phyloP scores from a whole-genome alignment of 2,113 vertebrate species.

The Leptobrachium ailaonicum region DNA sequence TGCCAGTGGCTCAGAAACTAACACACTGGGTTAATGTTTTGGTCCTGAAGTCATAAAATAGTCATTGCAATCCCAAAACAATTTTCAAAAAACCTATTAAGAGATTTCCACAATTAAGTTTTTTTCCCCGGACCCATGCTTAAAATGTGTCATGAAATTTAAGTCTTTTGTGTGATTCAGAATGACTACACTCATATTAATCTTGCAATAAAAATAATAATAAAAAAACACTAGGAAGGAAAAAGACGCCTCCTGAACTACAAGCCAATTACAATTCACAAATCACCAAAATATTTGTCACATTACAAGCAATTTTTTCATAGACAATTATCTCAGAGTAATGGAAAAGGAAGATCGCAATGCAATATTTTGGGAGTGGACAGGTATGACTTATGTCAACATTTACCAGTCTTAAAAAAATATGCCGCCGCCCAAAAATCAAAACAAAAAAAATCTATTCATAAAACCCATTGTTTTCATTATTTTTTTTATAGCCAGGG shows the following conservation, averaged over 20 bases:
- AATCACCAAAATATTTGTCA: slow-evolving; percentile 37
- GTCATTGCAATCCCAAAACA: background rate
- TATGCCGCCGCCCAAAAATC: slow-evolving; percentile 38
- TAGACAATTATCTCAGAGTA: slow-evolving; percentile 30
- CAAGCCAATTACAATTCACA: slow-evolving; percentile 35
- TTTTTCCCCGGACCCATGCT: background rate
- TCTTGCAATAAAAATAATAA: background rate
- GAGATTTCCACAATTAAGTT: background rate
- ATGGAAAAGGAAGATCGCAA: slow-evolving; percentile 10
- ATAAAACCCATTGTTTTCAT: slow-evolving; percentile 10
- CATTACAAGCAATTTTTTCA: slow-evolving; percentile 38
- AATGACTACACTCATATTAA: slow-evolving; percentile 8
- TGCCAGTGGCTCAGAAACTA: too few relatives aligned
- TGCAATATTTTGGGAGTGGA: slow-evolving; percentile 45
- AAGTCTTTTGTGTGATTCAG: slow-evolving; percentile 48
- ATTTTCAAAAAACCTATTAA: background rate
- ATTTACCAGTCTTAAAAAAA: slow-evolving; percentile 49
- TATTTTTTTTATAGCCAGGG: background rate
- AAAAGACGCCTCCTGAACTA: slow-evolving; percentile 29
- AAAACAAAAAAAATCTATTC: slow-evolving; percentile 40
- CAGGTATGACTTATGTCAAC: slow-evolving; percentile 46
- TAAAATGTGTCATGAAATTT: background rate
- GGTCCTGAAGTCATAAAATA: background rate
- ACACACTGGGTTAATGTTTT: background rate
- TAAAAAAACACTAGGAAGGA: slow-evolving; percentile 19